Evolutionary conservation across 2,888 invertebrate species (phyloP), one percentile per base, ranked within the genome.

Genomic region (Thumatha senex): DNA sequence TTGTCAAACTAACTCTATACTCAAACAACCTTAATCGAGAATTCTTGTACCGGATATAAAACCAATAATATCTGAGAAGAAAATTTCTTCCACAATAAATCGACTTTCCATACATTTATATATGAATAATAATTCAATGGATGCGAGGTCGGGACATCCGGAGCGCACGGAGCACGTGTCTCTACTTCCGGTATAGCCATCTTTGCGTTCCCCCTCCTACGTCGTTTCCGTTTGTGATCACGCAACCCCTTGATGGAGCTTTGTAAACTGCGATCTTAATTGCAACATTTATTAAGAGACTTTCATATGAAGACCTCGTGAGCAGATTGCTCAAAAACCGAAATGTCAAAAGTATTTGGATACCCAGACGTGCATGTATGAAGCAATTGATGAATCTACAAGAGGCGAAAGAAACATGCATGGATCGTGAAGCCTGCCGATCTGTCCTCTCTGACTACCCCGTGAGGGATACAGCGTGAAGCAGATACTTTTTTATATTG

Each of bases 131-230:
- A 89, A 89, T 82, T 89, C 89, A 89, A 86, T 85, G 86, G 85
- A 74, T 76, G 80, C 77, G 78, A 78, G 80, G 72, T 68, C 70
- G 71, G 88, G 90, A 90, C 76, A 72, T 91, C 90, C 90, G 88
- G 86, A 72, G 88, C 74, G 82, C 73, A 69, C 67, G 68, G 80
- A 91, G 90, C 90, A 91, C 90, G 90, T 91, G 90, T 91, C 90
- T 63, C 76, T 66, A 67, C 72, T 82, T 90, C 90, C 90, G 87
- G 82, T 72, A 77, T 78, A 80, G 89, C 89, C 89, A 90, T 90
- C 89, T 90, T 89, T 85, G 82, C 80, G 77, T 78, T 72, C 75
- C 82, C 76, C 73, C 71, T 75, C 72, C 31, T 11, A 8, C 9
- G 64, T 68, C 65, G 64, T 64, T 82, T 90, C 89, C 90, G 88